Conservation (phyloP, 2,113 vertebrate species). For the Sphyrna mokarran region DNA sequence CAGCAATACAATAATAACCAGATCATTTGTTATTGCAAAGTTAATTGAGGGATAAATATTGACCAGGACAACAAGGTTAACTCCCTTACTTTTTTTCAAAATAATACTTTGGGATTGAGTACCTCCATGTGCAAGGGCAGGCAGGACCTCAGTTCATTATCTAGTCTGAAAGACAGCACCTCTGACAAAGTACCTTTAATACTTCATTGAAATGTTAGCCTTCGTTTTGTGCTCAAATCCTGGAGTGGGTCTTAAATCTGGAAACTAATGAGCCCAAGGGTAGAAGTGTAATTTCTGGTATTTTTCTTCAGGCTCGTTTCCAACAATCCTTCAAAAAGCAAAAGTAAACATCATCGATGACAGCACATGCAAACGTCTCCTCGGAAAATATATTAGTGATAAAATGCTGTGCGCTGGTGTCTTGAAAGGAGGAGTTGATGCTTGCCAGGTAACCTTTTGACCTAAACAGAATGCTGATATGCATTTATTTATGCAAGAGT, state of each 20-base stretch:
- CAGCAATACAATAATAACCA: too few species aligned
- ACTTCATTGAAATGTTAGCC: not conserved
- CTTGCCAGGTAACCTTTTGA: slow-evolving; percentile 6
- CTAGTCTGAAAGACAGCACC: too few species aligned
- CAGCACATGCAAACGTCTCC: not conserved
- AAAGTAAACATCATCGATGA: not conserved
- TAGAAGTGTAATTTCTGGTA: not conserved
- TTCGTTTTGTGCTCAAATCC: not conserved
- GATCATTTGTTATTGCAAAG: too few species aligned
- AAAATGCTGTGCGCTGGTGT: not conserved
- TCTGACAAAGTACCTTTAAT: too few species aligned
- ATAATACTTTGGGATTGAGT: too few species aligned
- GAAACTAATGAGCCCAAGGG: not conserved
- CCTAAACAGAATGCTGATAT: not conserved
- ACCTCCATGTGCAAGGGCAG: too few species aligned
- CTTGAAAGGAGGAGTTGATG: slow-evolving; percentile 22
- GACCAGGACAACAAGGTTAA: too few species aligned
- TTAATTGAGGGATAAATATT: too few species aligned
- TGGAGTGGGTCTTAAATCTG: not conserved
- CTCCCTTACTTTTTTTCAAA: too few species aligned
- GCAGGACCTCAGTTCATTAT: too few species aligned
- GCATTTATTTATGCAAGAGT: not conserved
- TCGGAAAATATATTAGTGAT: not conserved
- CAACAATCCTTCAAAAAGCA: slow-evolving; percentile 31
- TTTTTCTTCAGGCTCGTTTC: not conserved